phyloP scores from a whole-genome alignment of 2,113 vertebrate genomes.

The Boleophthalmus pectinirostris region DNA sequence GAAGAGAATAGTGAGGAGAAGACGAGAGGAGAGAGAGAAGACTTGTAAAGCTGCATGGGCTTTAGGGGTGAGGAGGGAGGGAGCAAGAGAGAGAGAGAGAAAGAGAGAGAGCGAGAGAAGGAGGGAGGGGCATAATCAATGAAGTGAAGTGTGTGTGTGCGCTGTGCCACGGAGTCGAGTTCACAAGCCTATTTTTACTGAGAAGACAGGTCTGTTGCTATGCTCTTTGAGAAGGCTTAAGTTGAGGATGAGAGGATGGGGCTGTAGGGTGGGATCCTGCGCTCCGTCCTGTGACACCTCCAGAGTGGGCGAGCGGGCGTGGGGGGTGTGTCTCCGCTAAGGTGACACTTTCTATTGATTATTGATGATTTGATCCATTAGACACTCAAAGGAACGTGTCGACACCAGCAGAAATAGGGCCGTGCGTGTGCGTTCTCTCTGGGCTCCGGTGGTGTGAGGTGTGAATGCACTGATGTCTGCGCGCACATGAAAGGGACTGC shows the following conservation, averaged over 20 bases:
- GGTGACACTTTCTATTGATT: conserved; percentile 69
- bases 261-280: conserved; percentile 9
- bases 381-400: conserved; percentile 59
- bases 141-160: conserved; percentile 73
- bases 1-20: too few relatives aligned
- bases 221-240: conserved; percentile 73
- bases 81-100: conserved; percentile 52
- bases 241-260: conserved; percentile 27
- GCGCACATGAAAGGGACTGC: conserved; percentile 24
- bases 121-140: conserved; percentile 76
- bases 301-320: conserved; percentile 46
- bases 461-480: conserved; percentile 58
- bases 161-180: conserved; percentile 63
- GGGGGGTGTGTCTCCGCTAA: conserved; percentile 21
- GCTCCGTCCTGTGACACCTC: conserved; percentile 63
- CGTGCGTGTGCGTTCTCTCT: conserved; percentile 54
- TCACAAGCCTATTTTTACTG: conserved; percentile 81
- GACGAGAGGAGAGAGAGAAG: conserved; percentile 20
- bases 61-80: conserved; percentile 67
- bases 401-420: conserved; percentile 66
- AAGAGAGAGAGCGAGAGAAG: conserved; percentile 41
- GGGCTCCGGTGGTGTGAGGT: conserved; percentile 50
- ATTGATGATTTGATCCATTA: conserved; percentile 75
- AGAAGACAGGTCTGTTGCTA: conserved; percentile 79
- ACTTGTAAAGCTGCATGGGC: conserved; percentile 70